Percentiles rank a stretch among this genome's conserved stretches.
phyloP scores from a whole-genome alignment of 1,140 invertebrate species.

The Cotesia glomerata region DNA sequence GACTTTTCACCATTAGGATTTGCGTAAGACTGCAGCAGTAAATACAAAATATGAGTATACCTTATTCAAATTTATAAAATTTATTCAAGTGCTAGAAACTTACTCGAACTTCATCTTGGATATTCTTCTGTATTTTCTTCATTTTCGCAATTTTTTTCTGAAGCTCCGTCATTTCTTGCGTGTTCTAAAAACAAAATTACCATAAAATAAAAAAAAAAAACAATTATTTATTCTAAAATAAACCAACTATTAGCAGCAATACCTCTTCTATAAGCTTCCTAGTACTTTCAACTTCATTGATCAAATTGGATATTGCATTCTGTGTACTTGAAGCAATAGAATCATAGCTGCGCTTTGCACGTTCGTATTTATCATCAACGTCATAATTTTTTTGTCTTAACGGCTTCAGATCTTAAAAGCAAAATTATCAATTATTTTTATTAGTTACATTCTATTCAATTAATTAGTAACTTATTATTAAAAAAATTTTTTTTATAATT shows the following conservation, averaged over 20 bases:
- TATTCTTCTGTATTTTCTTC: constrained; percentile 43
- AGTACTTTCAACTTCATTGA: constrained; percentile 40
- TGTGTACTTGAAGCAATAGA: constrained; percentile 66
- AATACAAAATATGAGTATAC: neutral
- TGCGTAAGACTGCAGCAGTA: constrained; percentile 34
- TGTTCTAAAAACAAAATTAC: constrained; percentile 36
- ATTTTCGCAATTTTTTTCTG: constrained; percentile 42
- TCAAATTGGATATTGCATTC: constrained; percentile 61
- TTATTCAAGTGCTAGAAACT: neutral
- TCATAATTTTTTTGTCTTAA: constrained; percentile 66
- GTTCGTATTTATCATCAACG: constrained; percentile 66
- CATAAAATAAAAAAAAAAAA: constrained; percentile 27
- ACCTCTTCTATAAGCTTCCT: constrained; percentile 60
- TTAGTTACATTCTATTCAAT: neutral
- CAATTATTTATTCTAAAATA: neutral
- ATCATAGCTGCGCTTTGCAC: constrained; percentile 67
- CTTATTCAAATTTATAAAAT: neutral
- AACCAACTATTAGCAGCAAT: neutral
- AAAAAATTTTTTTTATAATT: too few species aligned
- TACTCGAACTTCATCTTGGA: constrained; percentile 48
- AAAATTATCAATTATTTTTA: constrained; percentile 3
- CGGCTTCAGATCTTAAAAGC: constrained; percentile 65
- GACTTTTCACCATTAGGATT: constrained; percentile 37
- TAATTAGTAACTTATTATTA: constrained; percentile 18
- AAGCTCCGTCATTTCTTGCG: constrained; percentile 38